Evolutionary conservation across 2,113 vertebrate genomes (phyloP), one percentile per base, ranked within the genome.

Genomic region (Hiodon tergisus): DNA sequence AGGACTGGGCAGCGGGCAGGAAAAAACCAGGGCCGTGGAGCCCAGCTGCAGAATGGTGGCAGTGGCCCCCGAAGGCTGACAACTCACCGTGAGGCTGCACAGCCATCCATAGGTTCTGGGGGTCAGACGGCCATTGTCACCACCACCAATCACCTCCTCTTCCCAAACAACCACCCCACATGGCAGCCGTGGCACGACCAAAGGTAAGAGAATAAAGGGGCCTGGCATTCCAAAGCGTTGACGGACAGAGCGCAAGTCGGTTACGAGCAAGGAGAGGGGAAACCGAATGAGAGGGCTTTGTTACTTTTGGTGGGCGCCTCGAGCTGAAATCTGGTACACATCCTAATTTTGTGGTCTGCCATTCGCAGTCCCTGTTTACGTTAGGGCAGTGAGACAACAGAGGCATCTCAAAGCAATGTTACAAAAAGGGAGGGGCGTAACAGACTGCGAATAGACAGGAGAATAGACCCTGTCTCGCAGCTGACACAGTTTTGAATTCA

Each of bases 111-210:
- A 77, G 83, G 81, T 89, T 85, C 83, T 85, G 89, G 85, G 1
- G 90, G 88, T 0, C 84, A 84, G 82, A 87, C 91, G 82, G 93
- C 88, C 3, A 78, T 87, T 85, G 85, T 75, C 14, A 81, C 81
- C 71, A 86, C 53, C 87, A 88, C 76, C 0, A 81, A 72, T 68
- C 31, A 2, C 54, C 77, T 81, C 62, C 86, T 85, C 84, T 90
- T 79, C 7, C 69, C 82, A 72, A 90, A 85, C 81, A 91, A 31
- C 31, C 83, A 52, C 77, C 84, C 82, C 80, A 87, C 78, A 77
- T 83, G 62, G 76, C 77, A 78, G 47, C 0, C 81, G 0, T 77
- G 58, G 82, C 74, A 73, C 79, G 80, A 78, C 79, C 75, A 81
- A 65, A 62, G 69, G 58, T 72, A 77, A 77, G 77, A 73, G 80